Conservation (phyloP, 2,888 invertebrate genomes). For the Brenthis ino region DNA sequence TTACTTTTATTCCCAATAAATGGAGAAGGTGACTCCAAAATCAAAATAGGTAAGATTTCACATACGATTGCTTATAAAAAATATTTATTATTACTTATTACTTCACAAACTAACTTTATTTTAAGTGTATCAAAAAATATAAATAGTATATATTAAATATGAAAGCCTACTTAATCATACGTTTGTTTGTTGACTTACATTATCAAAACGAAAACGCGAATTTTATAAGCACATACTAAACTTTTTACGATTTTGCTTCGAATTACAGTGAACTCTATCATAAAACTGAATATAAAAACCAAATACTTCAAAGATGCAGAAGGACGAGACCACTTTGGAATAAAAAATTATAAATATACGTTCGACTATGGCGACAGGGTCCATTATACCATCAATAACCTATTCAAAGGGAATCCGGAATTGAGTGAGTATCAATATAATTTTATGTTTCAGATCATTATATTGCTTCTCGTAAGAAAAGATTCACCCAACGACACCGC, state of each 20-base stretch:
- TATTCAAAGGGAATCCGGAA: constrained; percentile 77
- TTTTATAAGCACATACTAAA: constrained; percentile 29
- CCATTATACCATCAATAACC: constrained; percentile 70
- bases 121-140: background rate
- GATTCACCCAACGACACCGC: background rate
- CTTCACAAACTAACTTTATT: no score
- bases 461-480: constrained; percentile 7
- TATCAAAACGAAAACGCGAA: constrained; percentile 15
- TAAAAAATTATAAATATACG: constrained; percentile 70
- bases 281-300: constrained; percentile 74
- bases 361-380: constrained; percentile 77
- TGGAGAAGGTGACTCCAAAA: constrained; percentile 75
- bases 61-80: background rate
- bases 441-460: constrained; percentile 17
- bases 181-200: constrained; percentile 4
- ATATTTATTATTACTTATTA: background rate
- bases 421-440: constrained; percentile 60
- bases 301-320: constrained; percentile 73
- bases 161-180: background rate
- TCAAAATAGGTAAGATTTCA: constrained; percentile 67
- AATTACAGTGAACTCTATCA: constrained; percentile 72
- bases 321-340: constrained; percentile 74
- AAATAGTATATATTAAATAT: background rate
- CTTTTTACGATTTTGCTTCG: constrained; percentile 37
- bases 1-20: constrained; percentile 74